A percentile compares a stretch with the other conserved stretches of the same genome.
phyloP scores from a whole-genome alignment of 2,797 vertebrate species.

The Alectoris magna region DNA sequence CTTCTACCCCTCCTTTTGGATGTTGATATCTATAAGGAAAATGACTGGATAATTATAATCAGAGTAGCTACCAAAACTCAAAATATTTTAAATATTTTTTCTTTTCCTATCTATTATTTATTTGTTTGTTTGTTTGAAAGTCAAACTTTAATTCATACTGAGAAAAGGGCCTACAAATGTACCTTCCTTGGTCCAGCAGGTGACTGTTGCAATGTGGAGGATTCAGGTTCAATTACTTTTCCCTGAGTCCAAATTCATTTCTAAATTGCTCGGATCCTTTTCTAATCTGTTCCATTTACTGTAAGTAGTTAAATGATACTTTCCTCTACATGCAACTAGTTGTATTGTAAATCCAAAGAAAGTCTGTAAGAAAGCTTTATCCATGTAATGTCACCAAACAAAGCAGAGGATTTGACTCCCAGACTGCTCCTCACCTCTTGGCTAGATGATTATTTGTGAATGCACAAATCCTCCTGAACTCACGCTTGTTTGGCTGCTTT shows the following conservation, averaged over 20 bases:
- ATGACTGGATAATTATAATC: neutral
- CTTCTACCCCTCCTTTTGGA: neutral
- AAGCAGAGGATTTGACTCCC: neutral
- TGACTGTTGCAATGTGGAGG: neutral
- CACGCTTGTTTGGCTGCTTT: neutral
- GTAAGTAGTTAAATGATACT: neutral
- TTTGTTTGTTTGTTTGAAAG: too few relatives aligned
- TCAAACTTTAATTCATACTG: neutral
- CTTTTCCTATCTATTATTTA: rapidly evolving
- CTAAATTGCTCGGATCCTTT: neutral
- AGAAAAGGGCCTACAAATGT: neutral
- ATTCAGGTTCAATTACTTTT: neutral
- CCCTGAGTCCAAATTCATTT: rapidly evolving
- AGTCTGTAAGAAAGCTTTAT: neutral
- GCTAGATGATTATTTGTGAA: neutral
- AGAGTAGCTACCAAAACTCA: rapidly evolving
- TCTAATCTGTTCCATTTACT: neutral
- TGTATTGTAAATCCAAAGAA: neutral
- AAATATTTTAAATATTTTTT: neutral
- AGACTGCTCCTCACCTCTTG: neutral
- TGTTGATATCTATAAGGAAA: neutral
- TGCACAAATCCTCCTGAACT: neutral
- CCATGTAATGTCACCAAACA: neutral
- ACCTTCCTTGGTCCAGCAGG: neutral
- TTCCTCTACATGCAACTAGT: neutral